A percentile compares a stretch with the other conserved stretches of the same genome.
phyloP scores from a whole-genome alignment of 2,113 vertebrate species.

The Apeltes quadracus region DNA sequence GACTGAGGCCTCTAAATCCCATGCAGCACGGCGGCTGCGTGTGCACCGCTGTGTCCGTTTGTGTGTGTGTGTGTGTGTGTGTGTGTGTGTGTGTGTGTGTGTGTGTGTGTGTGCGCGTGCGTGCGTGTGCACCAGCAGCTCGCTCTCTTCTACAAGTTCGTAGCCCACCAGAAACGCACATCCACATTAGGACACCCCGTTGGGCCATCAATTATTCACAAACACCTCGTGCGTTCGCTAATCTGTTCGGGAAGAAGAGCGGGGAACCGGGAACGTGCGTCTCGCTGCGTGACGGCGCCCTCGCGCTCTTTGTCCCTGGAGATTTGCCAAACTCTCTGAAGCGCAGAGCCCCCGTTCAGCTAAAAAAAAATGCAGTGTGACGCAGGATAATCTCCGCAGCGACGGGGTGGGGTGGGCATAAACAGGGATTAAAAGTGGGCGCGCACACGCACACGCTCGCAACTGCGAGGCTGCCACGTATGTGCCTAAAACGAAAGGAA shows the following conservation, averaged over 20 bases:
- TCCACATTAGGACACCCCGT: neutral
- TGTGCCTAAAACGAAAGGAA: constrained; percentile 28
- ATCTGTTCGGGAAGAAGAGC: neutral
- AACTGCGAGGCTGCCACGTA: neutral
- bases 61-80: neutral
- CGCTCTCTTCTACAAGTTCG: constrained; percentile 7
- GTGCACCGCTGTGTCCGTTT: neutral
- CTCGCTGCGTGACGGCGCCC: constrained; percentile 37
- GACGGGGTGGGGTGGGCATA: constrained; percentile 75
- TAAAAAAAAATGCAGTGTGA: constrained; percentile 68
- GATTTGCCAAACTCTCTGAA: constrained; percentile 70
- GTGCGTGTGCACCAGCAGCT: neutral
- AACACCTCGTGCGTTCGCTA: neutral
- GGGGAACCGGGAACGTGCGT: constrained; percentile 23
- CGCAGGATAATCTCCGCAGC: constrained; percentile 81
- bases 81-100: neutral
- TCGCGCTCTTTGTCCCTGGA: constrained; percentile 72
- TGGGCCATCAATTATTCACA: neutral
- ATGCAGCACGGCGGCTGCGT: constrained; percentile 18
- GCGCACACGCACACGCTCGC: constrained; percentile 22
- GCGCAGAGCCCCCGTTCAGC: constrained; percentile 73
- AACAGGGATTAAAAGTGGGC: constrained; percentile 72
- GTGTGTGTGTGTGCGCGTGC: neutral
- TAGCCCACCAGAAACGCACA: constrained; percentile 15
- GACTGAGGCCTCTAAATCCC: constrained; percentile 37